Base-by-base conservation (phyloP, 1,140 invertebrate genomes). In the Microplitis mediator region DNA sequence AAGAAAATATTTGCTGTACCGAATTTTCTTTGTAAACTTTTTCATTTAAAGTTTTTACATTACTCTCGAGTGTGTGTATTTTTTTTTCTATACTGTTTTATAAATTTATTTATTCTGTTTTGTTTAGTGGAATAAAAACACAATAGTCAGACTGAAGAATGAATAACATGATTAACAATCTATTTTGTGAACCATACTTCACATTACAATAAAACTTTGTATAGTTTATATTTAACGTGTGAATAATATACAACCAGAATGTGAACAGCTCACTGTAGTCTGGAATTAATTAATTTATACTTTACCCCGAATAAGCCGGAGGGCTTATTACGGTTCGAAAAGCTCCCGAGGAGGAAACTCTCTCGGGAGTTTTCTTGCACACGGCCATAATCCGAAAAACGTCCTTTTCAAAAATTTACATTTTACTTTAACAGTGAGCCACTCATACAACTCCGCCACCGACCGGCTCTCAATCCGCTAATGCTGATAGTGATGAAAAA, bases 261-360 rank as follows among this genome's bases (percentile, higher is more conserved):
- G 60, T 62, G 60, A 62, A 62, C 31, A 34, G 60, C 60, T n/a
- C 39, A 45, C 31, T 32, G 31, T 62, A 62, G 34, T 35, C 36
- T 32, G 11, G 60, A 60, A 62, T 71, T 71, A 71, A 71, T 71
- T 71, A 71, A 71, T 64, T 71, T 71, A 71, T 71, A 58, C 60
- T 58, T 62, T 60, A 71, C 39, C 39, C 60, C 45, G 56, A 71
- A 71, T 63, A 70, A 63, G 69, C 69, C 60, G 16, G n/a, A 61
- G 69, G 60, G 69, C 69, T 71, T 71, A 71, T 71, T 60, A 61
- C 60, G 52, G 60, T 71, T 71, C 45, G 23, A 45, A 58, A 34
- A 63, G 60, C 58, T 71, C 35, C 51, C 39, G 39, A 45, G 39
- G 39, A 31, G 31, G 39, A 62, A 63, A 71, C 39, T 45, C 39